Conservation (phyloP, 2,797 vertebrate species). For the Halcyon chelicuti region DNA sequence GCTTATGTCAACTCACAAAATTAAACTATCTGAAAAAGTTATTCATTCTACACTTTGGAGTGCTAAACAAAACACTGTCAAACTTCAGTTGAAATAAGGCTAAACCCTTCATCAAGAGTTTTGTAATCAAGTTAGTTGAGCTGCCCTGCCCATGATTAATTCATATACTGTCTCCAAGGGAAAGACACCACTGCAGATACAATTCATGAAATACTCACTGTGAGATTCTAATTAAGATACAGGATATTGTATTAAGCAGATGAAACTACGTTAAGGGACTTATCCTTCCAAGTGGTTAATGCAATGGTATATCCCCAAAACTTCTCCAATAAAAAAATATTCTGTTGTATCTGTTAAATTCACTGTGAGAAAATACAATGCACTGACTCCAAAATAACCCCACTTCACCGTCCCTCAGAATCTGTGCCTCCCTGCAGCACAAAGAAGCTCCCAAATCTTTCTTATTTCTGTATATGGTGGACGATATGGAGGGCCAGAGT, state of each 20-base stretch:
- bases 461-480: neutral
- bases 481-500: neutral
- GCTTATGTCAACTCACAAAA: neutral
- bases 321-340: neutral
- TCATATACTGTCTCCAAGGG: neutral
- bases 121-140: neutral
- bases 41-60: neutral
- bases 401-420: neutral
- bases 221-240: neutral
- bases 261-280: neutral
- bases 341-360: neutral
- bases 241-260: neutral
- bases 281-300: neutral
- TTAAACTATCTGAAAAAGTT: neutral
- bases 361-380: conserved; percentile 2
- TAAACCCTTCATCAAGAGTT: neutral
- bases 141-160: neutral
- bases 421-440: neutral
- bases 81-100: neutral
- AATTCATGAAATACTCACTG: neutral
- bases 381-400: neutral
- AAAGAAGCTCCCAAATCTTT: neutral
- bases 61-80: neutral
- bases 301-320: neutral
- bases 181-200: neutral